These are phyloP conservation scores for Herpailurus yagouaroundi DNA, from an alignment of 2,113 vertebrate genomes.

Conservation along the genomic window DNA sequence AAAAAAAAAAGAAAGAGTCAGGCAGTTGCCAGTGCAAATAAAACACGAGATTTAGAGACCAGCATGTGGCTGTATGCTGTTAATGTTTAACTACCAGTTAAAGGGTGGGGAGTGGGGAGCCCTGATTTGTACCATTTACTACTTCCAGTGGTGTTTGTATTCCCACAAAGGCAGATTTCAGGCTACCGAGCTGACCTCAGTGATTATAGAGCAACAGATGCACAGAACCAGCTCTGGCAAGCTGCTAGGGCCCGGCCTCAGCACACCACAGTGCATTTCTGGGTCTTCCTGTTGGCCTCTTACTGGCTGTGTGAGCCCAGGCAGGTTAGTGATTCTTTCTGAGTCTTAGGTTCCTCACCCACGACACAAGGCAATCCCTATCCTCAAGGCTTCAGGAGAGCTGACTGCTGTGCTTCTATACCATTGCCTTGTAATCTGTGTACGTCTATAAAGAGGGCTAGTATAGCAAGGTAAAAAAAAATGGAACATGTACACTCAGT, in stretches of 20 bases:
- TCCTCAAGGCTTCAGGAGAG: not conserved
- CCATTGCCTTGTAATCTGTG: not conserved
- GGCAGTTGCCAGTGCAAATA: not conserved
- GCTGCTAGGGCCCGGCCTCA: fast-evolving
- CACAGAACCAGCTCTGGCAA: not conserved
- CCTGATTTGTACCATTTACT: not conserved
- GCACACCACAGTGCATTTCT: not conserved
- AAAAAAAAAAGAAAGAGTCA: not conserved
- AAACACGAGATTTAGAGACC: not conserved
- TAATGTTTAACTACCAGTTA: not conserved
- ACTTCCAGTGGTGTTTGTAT: not conserved
- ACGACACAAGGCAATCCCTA: not conserved
- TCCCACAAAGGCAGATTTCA: not conserved
- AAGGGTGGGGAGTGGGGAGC: not conserved
- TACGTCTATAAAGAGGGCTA: not conserved
- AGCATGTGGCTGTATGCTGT: not conserved
- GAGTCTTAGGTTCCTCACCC: not conserved
- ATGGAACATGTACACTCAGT: not conserved
- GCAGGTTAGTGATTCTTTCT: not conserved
- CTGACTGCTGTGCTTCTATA: not conserved
- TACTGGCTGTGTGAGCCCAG: not conserved
- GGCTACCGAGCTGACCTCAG: not conserved
- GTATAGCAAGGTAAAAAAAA: not conserved
- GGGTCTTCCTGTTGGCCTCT: not conserved
- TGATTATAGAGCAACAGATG: not conserved